phyloP scores from a whole-genome alignment of 2,113 vertebrate genomes.

The Rattus rattus region DNA sequence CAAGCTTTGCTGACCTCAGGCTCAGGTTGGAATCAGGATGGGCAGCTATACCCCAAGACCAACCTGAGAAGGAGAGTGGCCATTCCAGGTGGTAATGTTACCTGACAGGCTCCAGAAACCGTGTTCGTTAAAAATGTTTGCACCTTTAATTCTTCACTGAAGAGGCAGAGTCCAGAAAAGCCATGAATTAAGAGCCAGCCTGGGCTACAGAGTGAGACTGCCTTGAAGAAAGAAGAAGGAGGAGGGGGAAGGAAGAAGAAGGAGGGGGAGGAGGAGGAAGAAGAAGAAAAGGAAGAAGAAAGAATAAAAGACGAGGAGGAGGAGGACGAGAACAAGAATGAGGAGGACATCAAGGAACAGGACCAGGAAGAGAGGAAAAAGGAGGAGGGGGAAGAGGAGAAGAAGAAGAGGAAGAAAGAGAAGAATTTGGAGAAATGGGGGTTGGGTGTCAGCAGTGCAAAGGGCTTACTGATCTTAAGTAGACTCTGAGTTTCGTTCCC shows the following conservation, averaged over 20 bases:
- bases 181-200: neutral
- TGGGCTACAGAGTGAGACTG: too few relatives aligned
- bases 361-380: neutral
- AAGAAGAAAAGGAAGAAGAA: too few relatives aligned
- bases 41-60: neutral
- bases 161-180: neutral
- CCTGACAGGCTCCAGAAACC: neutral
- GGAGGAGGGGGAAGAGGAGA: too few relatives aligned
- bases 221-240: neutral
- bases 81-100: neutral
- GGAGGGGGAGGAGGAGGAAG: too few relatives aligned
- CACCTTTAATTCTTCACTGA: neutral
- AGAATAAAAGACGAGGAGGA: too few relatives aligned
- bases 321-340: fast-evolving
- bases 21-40: neutral
- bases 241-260: too few relatives aligned
- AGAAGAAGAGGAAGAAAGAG: too few relatives aligned
- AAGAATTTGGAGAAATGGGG: neutral
- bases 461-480: neutral
- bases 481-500: neutral
- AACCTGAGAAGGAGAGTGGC: neutral
- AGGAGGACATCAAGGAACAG: too few relatives aligned
- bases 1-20: neutral
- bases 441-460: neutral
- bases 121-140: neutral